phyloP scores from a whole-genome alignment of 37 sponge, comb jelly and placozoan species.

The Cliona cf. orientalis region DNA sequence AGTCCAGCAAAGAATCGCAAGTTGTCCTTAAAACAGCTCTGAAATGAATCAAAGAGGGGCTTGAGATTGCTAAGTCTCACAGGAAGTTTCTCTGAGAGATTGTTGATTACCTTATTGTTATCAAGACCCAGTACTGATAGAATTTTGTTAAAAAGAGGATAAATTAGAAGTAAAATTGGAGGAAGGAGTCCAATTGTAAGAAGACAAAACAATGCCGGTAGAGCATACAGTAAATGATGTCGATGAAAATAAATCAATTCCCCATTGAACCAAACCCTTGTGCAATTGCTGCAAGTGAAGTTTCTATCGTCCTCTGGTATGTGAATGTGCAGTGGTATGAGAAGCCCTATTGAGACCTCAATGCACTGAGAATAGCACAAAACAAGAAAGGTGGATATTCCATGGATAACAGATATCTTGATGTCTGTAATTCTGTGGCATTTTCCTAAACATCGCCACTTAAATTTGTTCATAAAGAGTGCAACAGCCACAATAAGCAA shows the following conservation, averaged over 20 bases:
- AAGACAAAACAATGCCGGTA: constrained; percentile 47
- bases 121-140: constrained; percentile 7
- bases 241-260: constrained; percentile 14
- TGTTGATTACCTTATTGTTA: background rate
- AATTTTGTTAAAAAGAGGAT: constrained; percentile 31
- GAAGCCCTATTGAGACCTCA: too few relatives aligned
- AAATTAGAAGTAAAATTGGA: constrained; percentile 21
- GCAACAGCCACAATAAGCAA: too few relatives aligned
- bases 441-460: too few relatives aligned
- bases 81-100: background rate
- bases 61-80: constrained; percentile 24
- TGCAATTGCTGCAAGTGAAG: background rate
- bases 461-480: too few relatives aligned
- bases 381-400: too few relatives aligned
- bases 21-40: constrained; percentile 52
- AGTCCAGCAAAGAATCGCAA: constrained; percentile 62
- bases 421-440: too few relatives aligned
- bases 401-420: too few relatives aligned
- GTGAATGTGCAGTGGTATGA: background rate
- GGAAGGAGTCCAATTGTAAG: constrained; percentile 17
- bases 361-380: too few relatives aligned
- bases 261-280: constrained; percentile 20
- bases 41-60: constrained; percentile 58
- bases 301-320: background rate
- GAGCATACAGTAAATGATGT: constrained; percentile 52